These are phyloP conservation scores for Vulpes vulpes DNA, from an alignment of 2,113 vertebrate species.

Conservation along the genomic window DNA sequence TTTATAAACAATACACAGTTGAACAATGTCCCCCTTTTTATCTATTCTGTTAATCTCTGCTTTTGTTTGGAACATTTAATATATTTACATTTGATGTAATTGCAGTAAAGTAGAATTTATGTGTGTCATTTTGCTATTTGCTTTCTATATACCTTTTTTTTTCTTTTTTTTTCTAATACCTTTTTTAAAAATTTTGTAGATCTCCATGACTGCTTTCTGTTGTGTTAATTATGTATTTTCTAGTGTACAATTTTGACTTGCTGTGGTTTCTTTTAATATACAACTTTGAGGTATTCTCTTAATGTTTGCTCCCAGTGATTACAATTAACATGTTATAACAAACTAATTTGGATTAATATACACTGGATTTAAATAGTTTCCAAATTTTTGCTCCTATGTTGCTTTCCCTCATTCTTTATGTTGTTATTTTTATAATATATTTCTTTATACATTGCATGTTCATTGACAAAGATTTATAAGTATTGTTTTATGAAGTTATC, in stretches of 20 bases:
- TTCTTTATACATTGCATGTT: background rate
- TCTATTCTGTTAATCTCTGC: background rate
- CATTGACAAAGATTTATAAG: background rate
- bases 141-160: background rate
- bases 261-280: background rate
- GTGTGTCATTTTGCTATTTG: background rate
- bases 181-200: background rate
- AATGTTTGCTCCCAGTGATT: background rate
- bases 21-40: background rate
- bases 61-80: background rate
- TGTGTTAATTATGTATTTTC: slow-evolving; percentile 6
- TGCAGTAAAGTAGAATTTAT: background rate
- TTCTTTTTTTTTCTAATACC: background rate
- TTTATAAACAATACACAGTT: background rate
- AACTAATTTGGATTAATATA: background rate
- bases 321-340: background rate
- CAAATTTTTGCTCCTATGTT: background rate
- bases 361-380: background rate
- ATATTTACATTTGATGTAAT: background rate
- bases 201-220: background rate
- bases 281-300: background rate
- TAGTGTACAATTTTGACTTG: background rate
- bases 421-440: background rate
- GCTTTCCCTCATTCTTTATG: background rate
- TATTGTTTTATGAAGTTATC: background rate